A percentile compares a stretch with the other conserved stretches of the same genome.
Evolutionary conservation across 2,888 invertebrate genomes (phyloP).

Genomic region (Drosophila imparisetae): DNA sequence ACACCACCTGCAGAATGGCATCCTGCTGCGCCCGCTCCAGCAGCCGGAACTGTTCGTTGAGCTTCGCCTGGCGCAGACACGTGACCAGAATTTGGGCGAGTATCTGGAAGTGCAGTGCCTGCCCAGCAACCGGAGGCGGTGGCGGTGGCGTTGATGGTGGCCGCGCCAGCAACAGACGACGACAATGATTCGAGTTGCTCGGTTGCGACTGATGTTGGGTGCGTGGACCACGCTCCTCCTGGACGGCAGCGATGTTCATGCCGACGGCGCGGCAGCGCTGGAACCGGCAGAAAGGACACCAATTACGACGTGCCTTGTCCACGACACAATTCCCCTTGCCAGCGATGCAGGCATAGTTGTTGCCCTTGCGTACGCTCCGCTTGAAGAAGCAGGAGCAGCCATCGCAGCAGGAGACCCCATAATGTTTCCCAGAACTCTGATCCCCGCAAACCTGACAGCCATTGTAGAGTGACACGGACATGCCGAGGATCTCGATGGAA

Average conservation of each 20-base stretch:
- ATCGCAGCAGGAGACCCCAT: constrained; percentile 93
- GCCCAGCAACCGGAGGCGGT: constrained; percentile 23
- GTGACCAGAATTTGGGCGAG: constrained; percentile 87
- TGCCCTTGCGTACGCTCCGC: constrained; percentile 90
- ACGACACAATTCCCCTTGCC: constrained; percentile 90
- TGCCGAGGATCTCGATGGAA: constrained; percentile 22
- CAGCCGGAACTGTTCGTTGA: constrained; percentile 86
- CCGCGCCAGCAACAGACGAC: background rate
- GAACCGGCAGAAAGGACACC: constrained; percentile 94
- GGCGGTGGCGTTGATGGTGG: constrained; percentile 4
- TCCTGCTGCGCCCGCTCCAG: constrained; percentile 86
- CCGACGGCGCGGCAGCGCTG: constrained; percentile 90
- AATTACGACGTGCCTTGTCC: constrained; percentile 93
- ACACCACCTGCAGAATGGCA: constrained; percentile 86
- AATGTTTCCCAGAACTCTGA: constrained; percentile 93
- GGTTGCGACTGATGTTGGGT: constrained; percentile 44
- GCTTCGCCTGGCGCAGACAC: constrained; percentile 86
- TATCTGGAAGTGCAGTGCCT: constrained; percentile 85
- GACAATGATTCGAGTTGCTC: constrained; percentile 1
- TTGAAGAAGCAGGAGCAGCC: constrained; percentile 97
- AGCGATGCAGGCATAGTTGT: constrained; percentile 91
- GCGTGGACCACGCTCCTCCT: constrained; percentile 93
- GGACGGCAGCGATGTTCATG: constrained; percentile 93
- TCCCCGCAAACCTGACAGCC: constrained; percentile 92
- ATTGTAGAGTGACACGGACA: constrained; percentile 54